Evolutionary conservation across 2,888 invertebrate genomes (phyloP), one percentile per base, ranked within the genome.

Genomic region (Crioceris asparagi): DNA sequence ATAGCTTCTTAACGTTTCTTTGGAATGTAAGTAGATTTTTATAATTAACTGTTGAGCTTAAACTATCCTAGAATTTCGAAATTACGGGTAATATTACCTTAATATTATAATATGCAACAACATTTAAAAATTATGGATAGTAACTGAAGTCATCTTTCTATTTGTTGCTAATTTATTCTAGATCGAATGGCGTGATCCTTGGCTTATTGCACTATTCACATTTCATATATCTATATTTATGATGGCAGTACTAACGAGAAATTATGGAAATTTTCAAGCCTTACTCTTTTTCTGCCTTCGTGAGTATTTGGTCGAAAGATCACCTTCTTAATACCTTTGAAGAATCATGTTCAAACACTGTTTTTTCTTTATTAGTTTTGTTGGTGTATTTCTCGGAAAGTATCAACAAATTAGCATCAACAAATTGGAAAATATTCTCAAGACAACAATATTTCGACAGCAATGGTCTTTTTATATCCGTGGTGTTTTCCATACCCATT

Each of bases 371-470:
- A 7, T 59, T 47, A 91, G 90, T 92, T 54, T 66, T 84, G 26
- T 64, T 88, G 43, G 91, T 91, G 10, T 91, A 87, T 61, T 88
- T 85, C 59, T 87, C 92, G 15, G 91, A 92, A 66, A 83, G 75
- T 52, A 84, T 93, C 49, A 93, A 93, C 61, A 82, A 87, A 68
- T 74, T 86, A 45, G 92, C 90, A 3, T 87, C 92, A 0, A 72
- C 72, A 45, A 82, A 92, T 63, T 92, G 90, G 88, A 77, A 80
- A 53, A 68, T 79, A 40, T 91, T 93, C 64, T 85, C 92, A 0
- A 75, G 79, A 51, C 90, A 93, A 54, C 92, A 92, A 59, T 93
- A 92, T 64, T 93, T 93, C 62, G 93, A 93, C 63, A 85, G 85
- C 54, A 85, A 85, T 67, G 93, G 93, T 14, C 70, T 92, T 35